Conservation (phyloP, 2,888 invertebrate genomes). For the Pollenia labialis region DNA sequence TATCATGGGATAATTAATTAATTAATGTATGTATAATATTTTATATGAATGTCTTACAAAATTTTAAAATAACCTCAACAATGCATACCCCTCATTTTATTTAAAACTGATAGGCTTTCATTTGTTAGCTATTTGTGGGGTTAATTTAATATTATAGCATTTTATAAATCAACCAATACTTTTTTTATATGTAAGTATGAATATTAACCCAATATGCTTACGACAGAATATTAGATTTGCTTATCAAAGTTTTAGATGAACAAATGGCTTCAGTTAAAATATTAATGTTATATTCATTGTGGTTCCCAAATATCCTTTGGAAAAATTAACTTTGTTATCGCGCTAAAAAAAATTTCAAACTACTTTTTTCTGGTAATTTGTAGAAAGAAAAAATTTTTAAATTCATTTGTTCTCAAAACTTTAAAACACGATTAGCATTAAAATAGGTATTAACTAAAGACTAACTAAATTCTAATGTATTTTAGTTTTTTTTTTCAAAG, state of each 20-base stretch:
- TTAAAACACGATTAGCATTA: conserved; percentile 1
- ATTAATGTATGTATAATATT: too few relatives aligned
- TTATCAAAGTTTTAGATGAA: background rate
- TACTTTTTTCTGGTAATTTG: background rate
- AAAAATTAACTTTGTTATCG: too few relatives aligned
- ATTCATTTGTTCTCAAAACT: conserved; percentile 31
- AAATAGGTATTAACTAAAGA: conserved; percentile 52
- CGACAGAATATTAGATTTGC: conserved; percentile 1
- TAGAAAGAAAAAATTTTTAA: conserved; percentile 1
- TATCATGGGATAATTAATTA: too few relatives aligned
- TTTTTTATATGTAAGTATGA: conserved; percentile 10
- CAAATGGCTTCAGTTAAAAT: conserved; percentile 2
- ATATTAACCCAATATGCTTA: conserved; percentile 17
- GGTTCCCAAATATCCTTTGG: too few relatives aligned
- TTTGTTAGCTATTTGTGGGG: conserved; percentile 53
- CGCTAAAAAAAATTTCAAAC: background rate
- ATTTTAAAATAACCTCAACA: too few relatives aligned
- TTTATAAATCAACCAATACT: conserved; percentile 9
- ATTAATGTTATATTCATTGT: background rate
- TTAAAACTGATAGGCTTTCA: conserved; percentile 57
- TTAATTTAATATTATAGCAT: conserved; percentile 30
- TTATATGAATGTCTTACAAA: too few relatives aligned
- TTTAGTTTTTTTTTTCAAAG: conserved; percentile 27
- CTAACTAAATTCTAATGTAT: conserved; percentile 69
- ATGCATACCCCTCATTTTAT: background rate